Conservation (phyloP, 2,888 invertebrate genomes). For the Erebia epiphron region DNA sequence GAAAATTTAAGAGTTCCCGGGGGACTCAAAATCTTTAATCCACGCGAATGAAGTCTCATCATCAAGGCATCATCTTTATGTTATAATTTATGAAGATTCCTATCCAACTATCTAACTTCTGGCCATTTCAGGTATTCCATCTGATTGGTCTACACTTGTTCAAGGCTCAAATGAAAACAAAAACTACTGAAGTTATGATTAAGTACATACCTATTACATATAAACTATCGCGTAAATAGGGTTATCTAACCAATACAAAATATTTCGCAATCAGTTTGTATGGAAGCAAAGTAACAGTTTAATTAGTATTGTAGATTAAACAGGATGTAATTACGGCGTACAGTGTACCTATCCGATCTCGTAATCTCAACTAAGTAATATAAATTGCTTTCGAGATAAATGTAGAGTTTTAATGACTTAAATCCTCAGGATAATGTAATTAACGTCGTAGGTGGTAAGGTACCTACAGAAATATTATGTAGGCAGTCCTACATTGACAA, state of each 20-base stretch:
- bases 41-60: no score
- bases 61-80: no score
- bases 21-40: no score
- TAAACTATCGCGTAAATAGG: not conserved
- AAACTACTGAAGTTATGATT: no score
- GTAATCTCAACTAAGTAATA: constrained; percentile 35
- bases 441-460: constrained; percentile 33
- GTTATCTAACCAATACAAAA: constrained; percentile 29
- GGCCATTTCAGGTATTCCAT: no score
- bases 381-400: constrained; percentile 36
- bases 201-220: no score
- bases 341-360: constrained; percentile 33
- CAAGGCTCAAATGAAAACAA: no score
- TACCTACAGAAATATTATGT: not conserved
- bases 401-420: constrained; percentile 32
- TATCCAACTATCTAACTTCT: no score
- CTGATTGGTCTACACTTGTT: no score
- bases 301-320: constrained; percentile 28
- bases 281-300: constrained; percentile 22
- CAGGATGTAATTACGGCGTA: constrained; percentile 37
- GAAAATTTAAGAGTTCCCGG: no score
- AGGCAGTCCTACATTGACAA: not conserved
- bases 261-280: constrained; percentile 29
- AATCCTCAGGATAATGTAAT: constrained; percentile 30
- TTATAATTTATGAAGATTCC: no score